Conservation (phyloP, 2,113 vertebrate genomes). For the Picathartes gymnocephalus region DNA sequence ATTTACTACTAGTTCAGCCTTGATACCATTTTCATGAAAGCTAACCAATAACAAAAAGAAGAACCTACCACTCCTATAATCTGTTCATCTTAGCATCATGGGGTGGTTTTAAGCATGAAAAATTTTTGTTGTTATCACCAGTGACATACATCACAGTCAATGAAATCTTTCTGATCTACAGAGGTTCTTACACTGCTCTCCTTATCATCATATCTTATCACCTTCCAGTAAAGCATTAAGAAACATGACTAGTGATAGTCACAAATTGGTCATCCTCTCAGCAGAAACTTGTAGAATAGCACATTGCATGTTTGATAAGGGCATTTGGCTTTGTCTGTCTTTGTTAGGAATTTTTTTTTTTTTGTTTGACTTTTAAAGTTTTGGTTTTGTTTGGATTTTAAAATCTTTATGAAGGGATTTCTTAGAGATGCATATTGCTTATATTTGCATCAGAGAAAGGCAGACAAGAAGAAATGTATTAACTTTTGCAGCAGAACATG, state of each 20-base stretch:
- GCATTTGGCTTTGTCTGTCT: background rate
- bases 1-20: background rate
- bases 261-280: background rate
- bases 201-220: conserved; percentile 27
- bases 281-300: background rate
- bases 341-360: background rate
- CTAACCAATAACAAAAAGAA: background rate
- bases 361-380: background rate
- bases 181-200: background rate
- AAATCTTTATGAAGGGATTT: background rate
- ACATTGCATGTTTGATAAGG: background rate
- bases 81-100: background rate
- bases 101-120: background rate
- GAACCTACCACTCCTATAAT: background rate
- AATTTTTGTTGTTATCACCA: conserved; percentile 23
- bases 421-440: background rate
- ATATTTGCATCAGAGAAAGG: background rate
- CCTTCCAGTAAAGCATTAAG: conserved; percentile 1
- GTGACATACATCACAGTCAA: conserved; percentile 22
- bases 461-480: background rate
- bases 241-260: conserved; percentile 14
- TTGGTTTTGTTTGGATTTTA: background rate
- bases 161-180: conserved; percentile 8
- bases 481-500: background rate
- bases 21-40: background rate